Evolutionary conservation across 2,113 vertebrate genomes (phyloP).

Genomic region (Thalassoma bifasciatum): DNA sequence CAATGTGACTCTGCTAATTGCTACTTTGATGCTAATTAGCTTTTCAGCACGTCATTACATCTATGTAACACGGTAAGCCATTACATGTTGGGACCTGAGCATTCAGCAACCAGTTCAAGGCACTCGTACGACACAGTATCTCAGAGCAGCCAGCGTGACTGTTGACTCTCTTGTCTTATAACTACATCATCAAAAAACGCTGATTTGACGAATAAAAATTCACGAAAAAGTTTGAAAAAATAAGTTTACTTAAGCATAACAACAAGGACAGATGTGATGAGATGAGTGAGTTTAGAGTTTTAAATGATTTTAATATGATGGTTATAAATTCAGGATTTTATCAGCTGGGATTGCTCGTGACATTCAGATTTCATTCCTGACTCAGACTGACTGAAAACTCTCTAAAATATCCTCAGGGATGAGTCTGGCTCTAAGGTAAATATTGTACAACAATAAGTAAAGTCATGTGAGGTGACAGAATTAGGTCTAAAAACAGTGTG

Average conservation of each 20-base stretch:
- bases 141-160: not conserved
- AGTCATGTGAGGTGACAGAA: slow-evolving; percentile 75
- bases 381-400: slow-evolving; percentile 8
- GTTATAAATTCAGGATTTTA: slow-evolving; percentile 15
- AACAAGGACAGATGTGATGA: slow-evolving; percentile 3
- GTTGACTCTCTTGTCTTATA: not conserved
- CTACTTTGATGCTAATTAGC: not conserved
- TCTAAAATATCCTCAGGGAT: slow-evolving; percentile 27
- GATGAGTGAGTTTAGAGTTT: not conserved
- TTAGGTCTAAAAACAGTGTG: slow-evolving; percentile 69
- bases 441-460: slow-evolving; percentile 47
- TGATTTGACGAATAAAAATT: not conserved
- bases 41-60: not conserved
- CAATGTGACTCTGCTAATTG: no score
- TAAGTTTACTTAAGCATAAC: slow-evolving; percentile 12
- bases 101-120: not conserved
- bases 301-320: slow-evolving; percentile 23
- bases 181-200: not conserved
- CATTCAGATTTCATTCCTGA: slow-evolving; percentile 21
- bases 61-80: no score
- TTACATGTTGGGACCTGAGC: not conserved
- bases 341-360: slow-evolving; percentile 34
- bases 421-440: slow-evolving; percentile 45
- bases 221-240: not conserved
- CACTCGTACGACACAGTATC: not conserved